A percentile compares a stretch with the other conserved stretches of the same genome.
These are phyloP conservation scores for Henicopernis longicauda DNA, from an alignment of 2,113 vertebrate species.

Conservation along the genomic window DNA sequence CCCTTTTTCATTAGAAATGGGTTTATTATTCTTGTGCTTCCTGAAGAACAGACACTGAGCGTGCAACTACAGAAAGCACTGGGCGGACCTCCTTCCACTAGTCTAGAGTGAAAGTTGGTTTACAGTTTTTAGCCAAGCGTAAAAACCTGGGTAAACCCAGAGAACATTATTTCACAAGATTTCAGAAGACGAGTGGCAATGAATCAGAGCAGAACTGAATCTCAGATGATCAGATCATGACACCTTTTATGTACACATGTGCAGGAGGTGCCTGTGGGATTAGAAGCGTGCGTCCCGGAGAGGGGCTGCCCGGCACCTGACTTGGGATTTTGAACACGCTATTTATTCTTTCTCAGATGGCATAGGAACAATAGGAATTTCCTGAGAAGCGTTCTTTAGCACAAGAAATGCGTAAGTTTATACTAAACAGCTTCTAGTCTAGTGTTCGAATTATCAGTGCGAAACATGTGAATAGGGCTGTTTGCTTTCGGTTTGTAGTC, in stretches of 20 bases:
- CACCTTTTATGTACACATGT: not conserved
- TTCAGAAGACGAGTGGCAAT: not conserved
- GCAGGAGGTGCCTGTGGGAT: not conserved
- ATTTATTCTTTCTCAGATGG: not conserved
- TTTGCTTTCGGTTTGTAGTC: not conserved
- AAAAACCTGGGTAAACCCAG: not conserved
- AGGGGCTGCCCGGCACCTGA: not conserved
- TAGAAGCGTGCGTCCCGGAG: not conserved
- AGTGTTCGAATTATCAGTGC: not conserved
- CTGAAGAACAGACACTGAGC: not conserved
- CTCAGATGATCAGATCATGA: not conserved
- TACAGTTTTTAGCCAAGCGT: not conserved
- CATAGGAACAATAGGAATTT: not conserved
- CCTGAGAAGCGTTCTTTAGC: not conserved
- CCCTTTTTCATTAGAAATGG: not conserved
- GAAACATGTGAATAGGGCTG: not conserved
- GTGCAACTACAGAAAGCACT: not conserved
- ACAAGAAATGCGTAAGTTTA: not conserved
- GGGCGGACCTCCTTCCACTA: not conserved
- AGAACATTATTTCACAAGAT: not conserved
- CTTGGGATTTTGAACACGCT: not conserved
- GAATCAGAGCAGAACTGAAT: not conserved
- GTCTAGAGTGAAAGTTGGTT: not conserved
- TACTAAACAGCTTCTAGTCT: not conserved
- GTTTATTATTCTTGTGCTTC: not conserved